Percentiles rank a stretch among this genome's conserved stretches.
phyloP scores from a whole-genome alignment of 2,113 vertebrate species.

The Alectura lathami region DNA sequence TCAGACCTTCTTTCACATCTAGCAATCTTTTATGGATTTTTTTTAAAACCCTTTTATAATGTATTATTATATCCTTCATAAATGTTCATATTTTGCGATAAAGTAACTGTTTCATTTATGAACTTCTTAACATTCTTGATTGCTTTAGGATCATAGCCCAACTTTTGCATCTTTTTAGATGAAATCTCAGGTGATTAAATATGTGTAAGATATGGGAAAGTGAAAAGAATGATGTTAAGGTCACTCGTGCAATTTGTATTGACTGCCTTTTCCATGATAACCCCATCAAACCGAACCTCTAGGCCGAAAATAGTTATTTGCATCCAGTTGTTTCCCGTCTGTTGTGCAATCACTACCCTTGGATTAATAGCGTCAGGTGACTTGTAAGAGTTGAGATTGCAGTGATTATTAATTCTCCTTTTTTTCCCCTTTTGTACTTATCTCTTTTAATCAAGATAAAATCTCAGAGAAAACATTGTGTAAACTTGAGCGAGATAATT shows the following conservation, averaged over 20 bases:
- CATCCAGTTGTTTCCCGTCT: background rate
- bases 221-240: background rate
- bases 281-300: background rate
- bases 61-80: background rate
- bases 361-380: background rate
- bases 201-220: background rate
- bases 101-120: background rate
- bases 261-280: background rate
- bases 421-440: fast-evolving
- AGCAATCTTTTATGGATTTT: background rate
- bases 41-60: background rate
- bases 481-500: background rate
- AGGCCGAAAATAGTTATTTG: background rate
- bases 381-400: background rate
- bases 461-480: background rate
- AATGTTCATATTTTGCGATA: background rate
- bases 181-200: background rate
- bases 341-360: background rate
- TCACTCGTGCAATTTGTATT: conserved; percentile 5
- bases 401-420: background rate
- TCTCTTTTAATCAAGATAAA: background rate
- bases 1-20: conserved; percentile 21
- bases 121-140: conserved; percentile 2
- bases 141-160: background rate
- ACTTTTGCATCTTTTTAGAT: background rate